phyloP scores from a whole-genome alignment of 1,140 invertebrate species.

The Aricia agestis region DNA sequence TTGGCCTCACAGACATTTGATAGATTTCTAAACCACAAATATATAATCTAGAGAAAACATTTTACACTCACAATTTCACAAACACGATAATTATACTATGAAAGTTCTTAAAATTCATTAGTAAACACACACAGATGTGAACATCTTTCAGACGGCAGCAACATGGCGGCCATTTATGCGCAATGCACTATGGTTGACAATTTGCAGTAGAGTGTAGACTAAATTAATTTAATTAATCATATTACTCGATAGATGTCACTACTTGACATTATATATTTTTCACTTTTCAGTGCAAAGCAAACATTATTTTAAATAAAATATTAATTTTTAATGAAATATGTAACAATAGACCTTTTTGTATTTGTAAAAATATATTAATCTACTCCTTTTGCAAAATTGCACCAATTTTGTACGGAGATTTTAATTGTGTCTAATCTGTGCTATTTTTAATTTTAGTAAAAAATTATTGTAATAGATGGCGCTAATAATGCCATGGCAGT shows the following conservation, averaged over 20 bases:
- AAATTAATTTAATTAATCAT: constrained; percentile 38
- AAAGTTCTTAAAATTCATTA: constrained; percentile 75
- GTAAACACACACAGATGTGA: constrained; percentile 76
- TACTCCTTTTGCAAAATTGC: too few relatives aligned
- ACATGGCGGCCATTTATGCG: constrained; percentile 77
- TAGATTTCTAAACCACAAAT: constrained; percentile 68
- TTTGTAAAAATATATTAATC: too few relatives aligned
- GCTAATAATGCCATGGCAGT: not conserved
- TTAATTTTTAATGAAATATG: not conserved
- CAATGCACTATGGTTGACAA: constrained; percentile 77
- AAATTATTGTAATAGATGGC: not conserved
- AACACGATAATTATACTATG: constrained; percentile 73
- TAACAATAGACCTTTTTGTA: too few relatives aligned
- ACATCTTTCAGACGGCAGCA: constrained; percentile 76
- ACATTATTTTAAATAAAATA: not conserved
- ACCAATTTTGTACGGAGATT: not conserved
- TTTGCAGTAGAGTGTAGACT: constrained; percentile 60
- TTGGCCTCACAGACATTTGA: constrained; percentile 75
- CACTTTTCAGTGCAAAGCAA: not conserved
- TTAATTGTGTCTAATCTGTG: not conserved
- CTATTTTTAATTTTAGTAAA: not conserved
- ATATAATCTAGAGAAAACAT: constrained; percentile 71
- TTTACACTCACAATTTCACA: constrained; percentile 76
- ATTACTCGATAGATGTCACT: constrained; percentile 48
- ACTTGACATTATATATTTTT: not conserved